Evolutionary conservation across 2,113 vertebrate species (phyloP).

Genomic region (Dipodomys merriami): DNA sequence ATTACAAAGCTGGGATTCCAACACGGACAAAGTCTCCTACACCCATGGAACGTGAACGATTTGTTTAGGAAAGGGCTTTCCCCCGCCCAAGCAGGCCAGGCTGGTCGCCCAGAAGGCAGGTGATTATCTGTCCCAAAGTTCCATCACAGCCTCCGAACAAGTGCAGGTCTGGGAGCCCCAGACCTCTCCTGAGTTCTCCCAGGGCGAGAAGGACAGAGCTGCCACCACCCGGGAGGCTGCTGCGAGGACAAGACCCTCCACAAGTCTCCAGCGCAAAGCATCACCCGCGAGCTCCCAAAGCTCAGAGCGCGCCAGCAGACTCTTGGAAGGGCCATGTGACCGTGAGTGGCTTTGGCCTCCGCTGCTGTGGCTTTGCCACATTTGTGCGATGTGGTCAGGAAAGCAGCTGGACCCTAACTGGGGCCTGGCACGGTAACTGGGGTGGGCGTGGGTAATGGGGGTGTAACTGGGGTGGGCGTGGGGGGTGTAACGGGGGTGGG

Average conservation of each 20-base stretch:
- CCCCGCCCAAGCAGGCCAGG: neutral
- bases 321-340: neutral
- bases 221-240: accelerated
- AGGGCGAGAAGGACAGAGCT: no score
- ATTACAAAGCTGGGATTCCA: neutral
- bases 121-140: neutral
- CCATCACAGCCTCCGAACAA: neutral
- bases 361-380: neutral
- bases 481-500: no score
- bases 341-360: accelerated
- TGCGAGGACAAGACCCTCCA: accelerated
- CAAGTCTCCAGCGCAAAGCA: neutral
- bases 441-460: no score
- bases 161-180: neutral
- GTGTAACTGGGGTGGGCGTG: no score
- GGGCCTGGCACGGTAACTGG: no score
- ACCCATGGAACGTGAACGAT: neutral
- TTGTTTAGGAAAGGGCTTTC: neutral
- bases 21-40: neutral
- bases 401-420: neutral
- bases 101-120: neutral
- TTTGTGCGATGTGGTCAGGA: accelerated
- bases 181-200: neutral
- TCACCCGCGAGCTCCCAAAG: neutral
- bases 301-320: neutral